phyloP scores from a whole-genome alignment of 2,797 vertebrate genomes.

The Characodon lateralis region DNA sequence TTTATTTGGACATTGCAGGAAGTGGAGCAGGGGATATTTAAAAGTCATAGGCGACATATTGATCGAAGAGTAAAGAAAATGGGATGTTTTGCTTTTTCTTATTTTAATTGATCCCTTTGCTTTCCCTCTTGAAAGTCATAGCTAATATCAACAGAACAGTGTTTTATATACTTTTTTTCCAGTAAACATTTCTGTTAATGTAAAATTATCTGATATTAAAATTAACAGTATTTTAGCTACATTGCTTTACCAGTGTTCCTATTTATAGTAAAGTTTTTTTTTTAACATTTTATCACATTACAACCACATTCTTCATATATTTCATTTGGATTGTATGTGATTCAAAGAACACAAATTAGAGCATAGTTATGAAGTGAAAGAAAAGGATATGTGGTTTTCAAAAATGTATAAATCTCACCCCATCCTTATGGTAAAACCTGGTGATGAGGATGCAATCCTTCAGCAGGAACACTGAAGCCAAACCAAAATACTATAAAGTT shows the following conservation, averaged over 20 bases:
- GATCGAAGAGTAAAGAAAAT: background rate
- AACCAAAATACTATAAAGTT: background rate
- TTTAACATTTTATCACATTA: background rate
- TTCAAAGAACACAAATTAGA: background rate
- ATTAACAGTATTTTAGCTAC: constrained; percentile 47
- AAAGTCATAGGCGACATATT: constrained; percentile 11
- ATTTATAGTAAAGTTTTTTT: background rate
- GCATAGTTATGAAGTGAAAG: background rate
- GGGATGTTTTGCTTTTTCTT: constrained; percentile 24
- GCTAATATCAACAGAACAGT: constrained; percentile 10
- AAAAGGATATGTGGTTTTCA: background rate
- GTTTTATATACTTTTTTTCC: constrained; percentile 2
- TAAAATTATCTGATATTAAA: constrained; percentile 60
- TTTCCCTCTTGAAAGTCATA: constrained; percentile 11
- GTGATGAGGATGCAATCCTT: no score
- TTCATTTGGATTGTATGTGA: background rate
- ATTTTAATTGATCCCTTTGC: constrained; percentile 38
- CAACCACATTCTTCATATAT: background rate
- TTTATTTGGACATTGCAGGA: constrained; percentile 80
- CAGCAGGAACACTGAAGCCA: no score
- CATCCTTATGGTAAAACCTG: no score
- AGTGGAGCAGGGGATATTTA: constrained; percentile 83
- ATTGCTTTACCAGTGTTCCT: constrained; percentile 28
- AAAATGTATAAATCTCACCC: background rate
- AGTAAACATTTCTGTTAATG: constrained; percentile 15